These are phyloP conservation scores for Drosophila seguyi DNA, from an alignment of 1,140 invertebrate species.

Conservation along the genomic window DNA sequence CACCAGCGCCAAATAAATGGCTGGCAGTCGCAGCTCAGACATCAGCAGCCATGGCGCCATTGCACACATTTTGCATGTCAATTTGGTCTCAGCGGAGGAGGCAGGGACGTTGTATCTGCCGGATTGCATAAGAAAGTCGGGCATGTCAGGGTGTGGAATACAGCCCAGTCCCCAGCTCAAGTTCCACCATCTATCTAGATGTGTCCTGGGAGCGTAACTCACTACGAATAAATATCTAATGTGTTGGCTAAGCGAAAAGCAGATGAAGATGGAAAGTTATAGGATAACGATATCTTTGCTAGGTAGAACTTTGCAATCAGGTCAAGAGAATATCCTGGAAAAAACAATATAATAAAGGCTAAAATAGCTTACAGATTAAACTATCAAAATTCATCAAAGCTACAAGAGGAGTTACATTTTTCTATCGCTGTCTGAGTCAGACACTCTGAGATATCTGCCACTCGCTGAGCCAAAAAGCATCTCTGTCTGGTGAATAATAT, in stretches of 20 bases:
- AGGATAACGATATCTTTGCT: background rate
- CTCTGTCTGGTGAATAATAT: slow-evolving; percentile 30
- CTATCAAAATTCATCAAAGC: background rate
- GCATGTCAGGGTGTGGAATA: slow-evolving; percentile 43
- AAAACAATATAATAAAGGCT: background rate
- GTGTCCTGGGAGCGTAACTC: slow-evolving; percentile 34
- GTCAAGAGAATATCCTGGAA: background rate
- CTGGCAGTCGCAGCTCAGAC: slow-evolving; percentile 51
- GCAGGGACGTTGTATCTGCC: slow-evolving; percentile 46
- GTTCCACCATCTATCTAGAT: slow-evolving; percentile 21
- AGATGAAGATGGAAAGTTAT: background rate
- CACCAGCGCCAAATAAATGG: slow-evolving; percentile 68
- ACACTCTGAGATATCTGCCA: background rate
- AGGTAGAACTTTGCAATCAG: background rate
- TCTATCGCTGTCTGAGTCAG: background rate
- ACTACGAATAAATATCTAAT: slow-evolving; percentile 55
- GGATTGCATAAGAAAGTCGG: slow-evolving; percentile 75
- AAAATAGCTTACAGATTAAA: background rate
- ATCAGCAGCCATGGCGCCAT: slow-evolving; percentile 42
- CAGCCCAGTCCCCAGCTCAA: slow-evolving; percentile 8
- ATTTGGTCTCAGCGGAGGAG: slow-evolving; percentile 38
- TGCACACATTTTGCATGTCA: slow-evolving; percentile 75
- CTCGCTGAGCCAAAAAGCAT: slow-evolving; percentile 5
- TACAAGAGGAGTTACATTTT: background rate
- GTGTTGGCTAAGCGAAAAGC: slow-evolving; percentile 20